These are phyloP conservation scores for Tenthredo livida DNA, from an alignment of 2,888 invertebrate species.

Conservation along the genomic window DNA sequence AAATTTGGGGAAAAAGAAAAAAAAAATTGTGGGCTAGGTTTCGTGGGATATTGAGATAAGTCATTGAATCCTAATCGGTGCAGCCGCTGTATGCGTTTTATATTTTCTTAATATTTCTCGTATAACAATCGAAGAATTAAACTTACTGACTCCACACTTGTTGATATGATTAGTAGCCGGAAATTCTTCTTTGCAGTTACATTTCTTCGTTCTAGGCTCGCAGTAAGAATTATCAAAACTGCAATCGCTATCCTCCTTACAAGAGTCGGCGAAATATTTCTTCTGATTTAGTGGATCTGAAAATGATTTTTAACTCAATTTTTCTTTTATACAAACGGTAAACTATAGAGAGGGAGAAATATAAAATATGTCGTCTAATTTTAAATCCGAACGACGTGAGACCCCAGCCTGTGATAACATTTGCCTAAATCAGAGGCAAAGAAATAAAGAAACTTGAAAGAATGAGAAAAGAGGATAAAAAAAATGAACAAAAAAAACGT, in stretches of 20 bases:
- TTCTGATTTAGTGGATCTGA: slow-evolving; percentile 81
- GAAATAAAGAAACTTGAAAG: neutral
- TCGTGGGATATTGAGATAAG: slow-evolving; percentile 48
- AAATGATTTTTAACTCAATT: slow-evolving; percentile 33
- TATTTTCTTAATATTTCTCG: neutral
- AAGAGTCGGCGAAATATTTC: slow-evolving; percentile 88
- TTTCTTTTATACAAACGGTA: neutral
- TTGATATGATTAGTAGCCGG: slow-evolving; percentile 91
- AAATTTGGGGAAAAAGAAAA: slow-evolving; percentile 63
- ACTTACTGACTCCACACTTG: slow-evolving; percentile 91
- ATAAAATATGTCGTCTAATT: neutral
- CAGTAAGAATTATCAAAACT: slow-evolving; percentile 88
- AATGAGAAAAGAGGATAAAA: neutral
- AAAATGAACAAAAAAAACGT: neutral
- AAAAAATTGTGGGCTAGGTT: slow-evolving; percentile 16
- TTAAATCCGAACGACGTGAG: neutral
- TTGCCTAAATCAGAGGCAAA: neutral
- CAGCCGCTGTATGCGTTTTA: neutral
- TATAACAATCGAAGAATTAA: neutral
- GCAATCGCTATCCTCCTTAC: slow-evolving; percentile 86
- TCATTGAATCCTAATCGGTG: neutral
- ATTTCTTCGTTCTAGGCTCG: slow-evolving; percentile 84
- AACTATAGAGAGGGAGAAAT: neutral
- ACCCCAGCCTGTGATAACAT: neutral
- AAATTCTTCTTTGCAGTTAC: slow-evolving; percentile 87